Percentiles rank a stretch among this genome's conserved stretches.
These are phyloP conservation scores for Arrhopalites spinosus DNA, from an alignment of 2,888 invertebrate species.

Conservation along the genomic window DNA sequence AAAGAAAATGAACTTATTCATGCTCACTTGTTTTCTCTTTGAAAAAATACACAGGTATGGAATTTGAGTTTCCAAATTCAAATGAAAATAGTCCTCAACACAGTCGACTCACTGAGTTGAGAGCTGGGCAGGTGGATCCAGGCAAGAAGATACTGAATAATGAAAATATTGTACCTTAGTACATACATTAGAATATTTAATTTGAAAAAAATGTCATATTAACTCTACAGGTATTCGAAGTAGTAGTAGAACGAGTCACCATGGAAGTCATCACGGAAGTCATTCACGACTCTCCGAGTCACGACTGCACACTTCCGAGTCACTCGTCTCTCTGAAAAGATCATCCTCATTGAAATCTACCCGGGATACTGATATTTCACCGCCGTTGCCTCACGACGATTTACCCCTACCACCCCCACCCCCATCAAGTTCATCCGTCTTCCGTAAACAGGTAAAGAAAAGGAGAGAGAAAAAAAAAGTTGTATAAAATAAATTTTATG, in stretches of 20 bases:
- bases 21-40: no score
- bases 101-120: slow-evolving; percentile 11
- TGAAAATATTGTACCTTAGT: neutral
- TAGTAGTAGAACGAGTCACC: slow-evolving; percentile 23
- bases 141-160: neutral
- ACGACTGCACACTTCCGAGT: slow-evolving; percentile 32
- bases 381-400: slow-evolving; percentile 32
- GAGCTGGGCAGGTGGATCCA: neutral
- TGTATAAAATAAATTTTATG: no score
- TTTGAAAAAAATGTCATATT: neutral
- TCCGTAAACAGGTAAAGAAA: slow-evolving; percentile 54
- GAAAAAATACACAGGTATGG: no score
- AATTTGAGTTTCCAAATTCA: slow-evolving; percentile 46
- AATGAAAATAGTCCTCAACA: slow-evolving; percentile 41
- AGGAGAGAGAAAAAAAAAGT: neutral
- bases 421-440: slow-evolving; percentile 42
- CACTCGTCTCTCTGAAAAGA: slow-evolving; percentile 46
- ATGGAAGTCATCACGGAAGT: slow-evolving; percentile 25
- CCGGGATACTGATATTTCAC: slow-evolving; percentile 35
- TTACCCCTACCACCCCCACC: slow-evolving; percentile 50
- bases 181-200: neutral
- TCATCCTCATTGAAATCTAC: slow-evolving; percentile 49
- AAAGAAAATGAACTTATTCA: no score
- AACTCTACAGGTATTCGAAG: neutral
- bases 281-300: slow-evolving; percentile 34